phyloP scores from a whole-genome alignment of 2,888 invertebrate genomes.

The Polymixis flavicincta region DNA sequence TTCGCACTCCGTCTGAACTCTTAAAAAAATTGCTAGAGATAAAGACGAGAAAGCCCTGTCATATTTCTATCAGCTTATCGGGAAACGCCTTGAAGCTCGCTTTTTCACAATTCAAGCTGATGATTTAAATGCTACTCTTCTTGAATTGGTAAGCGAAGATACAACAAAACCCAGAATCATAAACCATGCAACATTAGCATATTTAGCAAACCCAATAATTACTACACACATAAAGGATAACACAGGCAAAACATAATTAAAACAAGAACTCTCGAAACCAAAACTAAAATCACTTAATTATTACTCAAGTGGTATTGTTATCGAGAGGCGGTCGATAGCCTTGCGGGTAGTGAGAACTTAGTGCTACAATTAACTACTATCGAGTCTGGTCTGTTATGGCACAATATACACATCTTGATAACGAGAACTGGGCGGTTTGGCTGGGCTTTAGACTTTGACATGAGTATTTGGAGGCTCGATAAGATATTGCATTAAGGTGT shows the following conservation, averaged over 20 bases:
- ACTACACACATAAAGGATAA: constrained; percentile 3
- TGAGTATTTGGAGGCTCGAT: constrained; percentile 63
- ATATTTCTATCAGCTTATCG: background rate
- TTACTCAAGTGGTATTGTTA: constrained; percentile 64
- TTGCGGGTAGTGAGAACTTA: constrained; percentile 63
- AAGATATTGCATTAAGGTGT: constrained; percentile 57
- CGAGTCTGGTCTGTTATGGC: constrained; percentile 55
- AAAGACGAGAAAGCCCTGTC: too few relatives aligned
- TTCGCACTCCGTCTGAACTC: background rate
- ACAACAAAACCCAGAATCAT: background rate
- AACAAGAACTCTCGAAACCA: constrained; percentile 55
- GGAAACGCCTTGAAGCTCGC: background rate
- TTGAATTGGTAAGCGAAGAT: background rate
- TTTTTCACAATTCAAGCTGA: background rate
- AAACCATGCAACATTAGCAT: background rate
- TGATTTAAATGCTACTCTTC: background rate
- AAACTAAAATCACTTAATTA: constrained; percentile 64
- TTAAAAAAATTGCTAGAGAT: too few relatives aligned
- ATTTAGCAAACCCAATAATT: background rate
- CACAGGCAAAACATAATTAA: constrained; percentile 44
- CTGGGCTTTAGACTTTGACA: constrained; percentile 58
- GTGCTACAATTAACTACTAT: constrained; percentile 63
- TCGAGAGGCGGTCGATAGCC: constrained; percentile 62
- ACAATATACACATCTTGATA: constrained; percentile 67
- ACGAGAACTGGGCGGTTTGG: constrained; percentile 54